phyloP scores from a whole-genome alignment of 2,113 vertebrate genomes.

The Rhea americana region DNA sequence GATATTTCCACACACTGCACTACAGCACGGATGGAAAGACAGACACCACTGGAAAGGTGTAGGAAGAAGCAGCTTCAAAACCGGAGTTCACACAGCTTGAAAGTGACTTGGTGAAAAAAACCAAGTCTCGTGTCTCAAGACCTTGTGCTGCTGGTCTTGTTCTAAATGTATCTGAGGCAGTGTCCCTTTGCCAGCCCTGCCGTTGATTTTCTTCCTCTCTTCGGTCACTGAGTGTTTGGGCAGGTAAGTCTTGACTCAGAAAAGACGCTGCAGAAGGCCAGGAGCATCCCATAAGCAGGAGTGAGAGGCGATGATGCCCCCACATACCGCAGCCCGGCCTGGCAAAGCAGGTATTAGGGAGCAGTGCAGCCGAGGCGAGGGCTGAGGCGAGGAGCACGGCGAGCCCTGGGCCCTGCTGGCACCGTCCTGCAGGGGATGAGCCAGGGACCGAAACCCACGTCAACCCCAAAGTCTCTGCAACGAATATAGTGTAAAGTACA shows the following conservation, averaged over 20 bases:
- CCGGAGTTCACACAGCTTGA: background rate
- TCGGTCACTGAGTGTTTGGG: background rate
- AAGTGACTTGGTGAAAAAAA: background rate
- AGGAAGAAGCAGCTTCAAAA: background rate
- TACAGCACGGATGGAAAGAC: background rate
- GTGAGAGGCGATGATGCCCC: background rate
- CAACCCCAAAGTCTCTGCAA: background rate
- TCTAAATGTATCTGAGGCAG: background rate
- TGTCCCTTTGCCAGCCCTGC: background rate
- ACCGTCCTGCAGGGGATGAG: no score
- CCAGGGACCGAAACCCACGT: no score
- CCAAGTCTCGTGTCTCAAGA: background rate
- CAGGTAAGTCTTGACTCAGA: no score
- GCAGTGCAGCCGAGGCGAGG: background rate
- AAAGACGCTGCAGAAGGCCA: no score
- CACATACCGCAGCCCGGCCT: background rate
- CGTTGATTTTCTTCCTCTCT: background rate
- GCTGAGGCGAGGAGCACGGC: background rate
- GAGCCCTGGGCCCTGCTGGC: background rate
- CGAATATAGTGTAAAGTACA: background rate
- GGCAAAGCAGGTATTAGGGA: background rate
- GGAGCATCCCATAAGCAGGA: background rate
- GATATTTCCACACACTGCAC: slow-evolving; percentile 10
- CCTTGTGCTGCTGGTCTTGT: background rate
- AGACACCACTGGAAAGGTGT: background rate